A percentile compares a stretch with the other conserved stretches of the same genome.
Conservation (phyloP, 2,888 invertebrate species). For the Limnephilus rhombicus region DNA sequence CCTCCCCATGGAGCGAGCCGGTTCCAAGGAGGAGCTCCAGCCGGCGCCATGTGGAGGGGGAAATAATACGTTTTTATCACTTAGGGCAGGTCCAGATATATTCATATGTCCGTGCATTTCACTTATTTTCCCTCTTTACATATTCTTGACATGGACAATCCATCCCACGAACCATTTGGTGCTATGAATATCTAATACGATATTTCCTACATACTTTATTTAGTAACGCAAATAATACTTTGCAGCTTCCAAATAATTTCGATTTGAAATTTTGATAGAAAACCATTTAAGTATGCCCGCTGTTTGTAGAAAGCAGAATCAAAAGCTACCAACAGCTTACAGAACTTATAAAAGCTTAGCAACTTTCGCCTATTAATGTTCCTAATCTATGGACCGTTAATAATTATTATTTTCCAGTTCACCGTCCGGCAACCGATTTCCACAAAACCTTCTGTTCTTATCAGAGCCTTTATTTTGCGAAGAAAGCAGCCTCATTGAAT, state of each 20-base stretch:
- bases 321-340: neutral
- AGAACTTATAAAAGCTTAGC: neutral
- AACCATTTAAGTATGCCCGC: neutral
- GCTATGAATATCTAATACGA: neutral
- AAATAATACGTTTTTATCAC: too few species aligned
- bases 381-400: neutral
- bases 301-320: neutral
- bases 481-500: conserved; percentile 31
- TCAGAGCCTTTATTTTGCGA: neutral
- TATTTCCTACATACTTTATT: neutral
- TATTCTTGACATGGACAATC: neutral
- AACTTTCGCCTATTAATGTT: neutral
- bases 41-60: too few species aligned
- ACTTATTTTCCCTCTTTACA: neutral
- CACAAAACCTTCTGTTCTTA: neutral
- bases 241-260: neutral
- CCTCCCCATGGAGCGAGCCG: too few species aligned
- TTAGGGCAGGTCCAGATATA: too few species aligned
- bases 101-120: too few species aligned
- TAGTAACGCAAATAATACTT: neutral
- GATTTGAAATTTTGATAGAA: neutral
- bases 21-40: too few species aligned
- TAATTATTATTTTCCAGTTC: neutral
- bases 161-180: neutral
- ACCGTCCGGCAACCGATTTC: neutral